A percentile compares a stretch with the other conserved stretches of the same genome.
Evolutionary conservation across 2,113 vertebrate genomes (phyloP).

Genomic region (Ictalurus furcatus): DNA sequence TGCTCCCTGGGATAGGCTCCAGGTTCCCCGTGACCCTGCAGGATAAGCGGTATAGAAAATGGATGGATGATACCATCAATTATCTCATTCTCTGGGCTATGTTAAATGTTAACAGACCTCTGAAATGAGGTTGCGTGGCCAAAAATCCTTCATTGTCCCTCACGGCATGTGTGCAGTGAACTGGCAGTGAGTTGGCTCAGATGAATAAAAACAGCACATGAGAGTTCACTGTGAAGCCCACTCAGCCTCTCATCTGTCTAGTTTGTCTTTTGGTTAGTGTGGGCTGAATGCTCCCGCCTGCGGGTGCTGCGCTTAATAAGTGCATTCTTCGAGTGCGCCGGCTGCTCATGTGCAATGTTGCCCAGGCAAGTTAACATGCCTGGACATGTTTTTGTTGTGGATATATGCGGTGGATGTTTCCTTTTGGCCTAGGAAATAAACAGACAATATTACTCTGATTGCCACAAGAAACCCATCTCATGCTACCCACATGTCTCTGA

Average conservation of each 20-base stretch:
- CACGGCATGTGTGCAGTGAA: slow-evolving; percentile 69
- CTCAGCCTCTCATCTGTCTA: slow-evolving; percentile 57
- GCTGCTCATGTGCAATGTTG: slow-evolving; percentile 55
- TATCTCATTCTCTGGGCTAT: slow-evolving; percentile 73
- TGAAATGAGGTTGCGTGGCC: slow-evolving; percentile 77
- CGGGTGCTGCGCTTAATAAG: slow-evolving; percentile 71
- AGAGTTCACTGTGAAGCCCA: slow-evolving; percentile 65
- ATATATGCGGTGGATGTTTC: slow-evolving; percentile 9
- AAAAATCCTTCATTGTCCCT: slow-evolving; percentile 77
- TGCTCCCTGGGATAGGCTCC: too few species aligned
- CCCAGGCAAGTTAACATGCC: slow-evolving; percentile 60
- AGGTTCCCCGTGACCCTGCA: too few species aligned
- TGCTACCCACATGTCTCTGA: not conserved
- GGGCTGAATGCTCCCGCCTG: slow-evolving; percentile 59
- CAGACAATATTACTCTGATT: slow-evolving; percentile 39
- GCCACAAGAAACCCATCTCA: slow-evolving; percentile 46
- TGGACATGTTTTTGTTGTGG: slow-evolving; percentile 43
- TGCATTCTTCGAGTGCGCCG: slow-evolving; percentile 63
- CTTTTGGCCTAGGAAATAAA: slow-evolving; percentile 33
- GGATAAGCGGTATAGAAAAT: too few species aligned
- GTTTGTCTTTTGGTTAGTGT: slow-evolving; percentile 65
- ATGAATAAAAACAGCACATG: slow-evolving; percentile 76
- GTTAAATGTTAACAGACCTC: slow-evolving; percentile 79
- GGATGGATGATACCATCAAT: slow-evolving; percentile 66
- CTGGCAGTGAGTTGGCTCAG: slow-evolving; percentile 52